Evolutionary conservation across 2,888 invertebrate genomes (phyloP).

Genomic region (Lydus trimaculatus): DNA sequence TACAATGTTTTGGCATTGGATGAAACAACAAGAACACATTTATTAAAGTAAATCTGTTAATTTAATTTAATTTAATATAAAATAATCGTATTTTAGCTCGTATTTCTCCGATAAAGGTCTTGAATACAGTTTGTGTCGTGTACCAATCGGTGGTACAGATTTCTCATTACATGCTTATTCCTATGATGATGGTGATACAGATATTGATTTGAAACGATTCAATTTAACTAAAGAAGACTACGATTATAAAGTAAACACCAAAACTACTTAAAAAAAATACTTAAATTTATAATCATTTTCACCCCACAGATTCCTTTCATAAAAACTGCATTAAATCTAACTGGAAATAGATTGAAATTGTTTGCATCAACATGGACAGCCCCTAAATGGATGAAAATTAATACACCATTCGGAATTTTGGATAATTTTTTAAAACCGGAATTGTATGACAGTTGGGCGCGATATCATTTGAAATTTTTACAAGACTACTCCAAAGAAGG

Average conservation of each 20-base stretch:
- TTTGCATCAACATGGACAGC: slow-evolving; percentile 63
- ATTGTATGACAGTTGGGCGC: slow-evolving; percentile 79
- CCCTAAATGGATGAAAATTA: slow-evolving; percentile 64
- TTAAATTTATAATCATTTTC: neutral
- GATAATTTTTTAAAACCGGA: slow-evolving; percentile 41
- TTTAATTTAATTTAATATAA: neutral
- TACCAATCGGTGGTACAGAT: slow-evolving; percentile 86
- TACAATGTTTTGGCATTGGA: slow-evolving; percentile 76
- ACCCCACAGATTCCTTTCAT: slow-evolving; percentile 24
- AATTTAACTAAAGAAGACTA: slow-evolving; percentile 71
- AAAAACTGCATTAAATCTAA: slow-evolving; percentile 18
- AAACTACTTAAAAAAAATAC: neutral
- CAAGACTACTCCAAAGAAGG: slow-evolving; percentile 75
- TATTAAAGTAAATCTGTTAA: slow-evolving; percentile 58
- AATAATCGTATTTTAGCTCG: slow-evolving; percentile 63
- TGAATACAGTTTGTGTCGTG: slow-evolving; percentile 75
- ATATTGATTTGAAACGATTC: slow-evolving; percentile 67
- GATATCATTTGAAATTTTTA: slow-evolving; percentile 82
- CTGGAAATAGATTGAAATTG: slow-evolving; percentile 15
- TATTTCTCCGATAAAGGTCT: slow-evolving; percentile 57
- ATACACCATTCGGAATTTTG: too few relatives aligned
- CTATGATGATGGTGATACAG: slow-evolving; percentile 71
- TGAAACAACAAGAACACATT: slow-evolving; percentile 60
- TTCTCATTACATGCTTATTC: slow-evolving; percentile 84
- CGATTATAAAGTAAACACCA: slow-evolving; percentile 66